A percentile compares a stretch with the other conserved stretches of the same genome.
Conservation (phyloP, 2,888 invertebrate genomes). For the Neoaliturus tenellus region DNA sequence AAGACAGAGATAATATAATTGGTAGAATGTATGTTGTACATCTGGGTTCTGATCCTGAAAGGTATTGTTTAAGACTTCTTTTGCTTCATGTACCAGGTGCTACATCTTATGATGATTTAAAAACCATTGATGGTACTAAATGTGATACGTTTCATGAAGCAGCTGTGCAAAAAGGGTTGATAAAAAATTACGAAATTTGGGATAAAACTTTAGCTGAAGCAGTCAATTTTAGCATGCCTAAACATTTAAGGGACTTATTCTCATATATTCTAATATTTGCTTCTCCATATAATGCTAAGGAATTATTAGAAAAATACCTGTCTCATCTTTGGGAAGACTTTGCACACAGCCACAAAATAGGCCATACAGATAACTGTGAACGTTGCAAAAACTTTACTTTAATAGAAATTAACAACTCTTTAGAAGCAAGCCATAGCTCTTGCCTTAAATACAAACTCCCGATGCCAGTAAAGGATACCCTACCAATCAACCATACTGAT, state of each 20-base stretch:
- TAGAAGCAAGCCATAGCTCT: background rate
- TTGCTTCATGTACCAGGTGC: background rate
- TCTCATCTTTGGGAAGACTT: constrained; percentile 9
- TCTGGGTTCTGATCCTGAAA: background rate
- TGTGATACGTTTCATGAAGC: background rate
- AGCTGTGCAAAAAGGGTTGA: background rate
- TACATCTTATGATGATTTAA: background rate
- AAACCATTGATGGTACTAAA: background rate
- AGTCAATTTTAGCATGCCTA: background rate
- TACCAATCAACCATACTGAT: background rate
- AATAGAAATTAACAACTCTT: background rate
- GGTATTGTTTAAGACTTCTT: background rate
- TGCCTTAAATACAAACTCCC: constrained; percentile 4
- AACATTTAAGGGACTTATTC: constrained; percentile 3
- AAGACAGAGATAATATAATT: background rate
- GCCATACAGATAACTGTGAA: background rate
- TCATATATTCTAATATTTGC: background rate
- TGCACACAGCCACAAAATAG: constrained; percentile 3
- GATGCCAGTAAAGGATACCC: background rate
- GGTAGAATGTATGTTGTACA: background rate
- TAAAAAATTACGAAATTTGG: background rate
- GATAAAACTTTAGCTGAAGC: background rate
- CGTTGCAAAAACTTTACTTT: background rate
- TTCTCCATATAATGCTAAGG: background rate
- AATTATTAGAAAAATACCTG: background rate